Base-by-base conservation (phyloP, 2,888 invertebrate genomes). In the Aspidiotus rigidus region DNA sequence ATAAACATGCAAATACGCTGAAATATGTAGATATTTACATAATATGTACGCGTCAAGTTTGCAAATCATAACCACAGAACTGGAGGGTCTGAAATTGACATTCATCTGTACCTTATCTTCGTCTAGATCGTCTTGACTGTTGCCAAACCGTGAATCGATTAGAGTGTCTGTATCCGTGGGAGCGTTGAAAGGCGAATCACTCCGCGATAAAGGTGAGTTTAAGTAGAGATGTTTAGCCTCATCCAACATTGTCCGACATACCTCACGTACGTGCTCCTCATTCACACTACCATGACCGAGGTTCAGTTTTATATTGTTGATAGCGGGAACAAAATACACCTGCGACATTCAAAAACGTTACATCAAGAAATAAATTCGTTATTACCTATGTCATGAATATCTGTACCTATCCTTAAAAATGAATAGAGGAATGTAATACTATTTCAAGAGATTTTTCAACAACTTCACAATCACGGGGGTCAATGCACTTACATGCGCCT, bases 271-370 rank as follows among this genome's bases (percentile, higher is more conserved):
- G 79, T 88, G 86, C 76, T 89, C 88, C 77, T 89, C 88, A 73
- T 84, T 85, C 10, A 89, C 86, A 75, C 86, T 85, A 75, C 86
- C 86, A 75, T 84, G 84, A 7, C 89, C 89, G 75, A 88, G 81
- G 79, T 90, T 90, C 73, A 82, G 80, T 75, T 85, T 83, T 74
- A 90, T 88, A 76, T 90, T 90, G 73, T 85, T 84, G 53, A 90
- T 84, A 71, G 88, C 90, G 72, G 89, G 88, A 75, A 86, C 86
- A 79, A 90, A 89, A 79, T 86, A 90, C 80, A 85, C 86, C 88
- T 89, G 79, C 66, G 83, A 83, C 73, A 73, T 28, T 11, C 44
- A 44, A 44, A 3, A n/a, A n/a, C n/a, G n/a, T n/a, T n/a, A n/a
- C n/a, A n/a, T n/a, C n/a, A n/a, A n/a, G n/a, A n/a, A 54, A 13